A percentile compares a stretch with the other conserved stretches of the same genome.
Conservation (phyloP, 1,140 invertebrate genomes). For the Eumaeus atala region DNA sequence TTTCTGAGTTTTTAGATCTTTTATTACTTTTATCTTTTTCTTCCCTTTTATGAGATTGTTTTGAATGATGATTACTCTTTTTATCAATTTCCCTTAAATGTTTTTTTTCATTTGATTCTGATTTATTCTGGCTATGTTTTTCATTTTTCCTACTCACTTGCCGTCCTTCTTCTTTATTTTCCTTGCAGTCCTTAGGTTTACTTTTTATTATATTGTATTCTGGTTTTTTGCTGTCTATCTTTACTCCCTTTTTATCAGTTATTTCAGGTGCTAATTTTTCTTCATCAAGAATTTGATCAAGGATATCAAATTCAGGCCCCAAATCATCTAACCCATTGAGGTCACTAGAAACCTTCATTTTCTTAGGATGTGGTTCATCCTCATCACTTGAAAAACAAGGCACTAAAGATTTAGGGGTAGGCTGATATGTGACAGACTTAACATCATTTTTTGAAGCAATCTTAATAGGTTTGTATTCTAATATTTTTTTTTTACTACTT, state of each 20-base stretch:
- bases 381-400: constrained; percentile 72
- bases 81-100: constrained; percentile 21
- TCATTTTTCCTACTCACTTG: constrained; percentile 9
- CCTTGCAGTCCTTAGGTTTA: constrained; percentile 12
- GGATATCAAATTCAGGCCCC: constrained; percentile 67
- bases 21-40: constrained; percentile 30
- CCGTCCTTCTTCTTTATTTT: constrained; percentile 7
- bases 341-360: constrained; percentile 56
- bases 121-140: constrained; percentile 10
- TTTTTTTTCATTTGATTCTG: constrained; percentile 13
- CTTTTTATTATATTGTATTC: constrained; percentile 15
- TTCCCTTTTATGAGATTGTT: constrained; percentile 21
- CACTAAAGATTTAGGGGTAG: constrained; percentile 54
- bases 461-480: constrained; percentile 63
- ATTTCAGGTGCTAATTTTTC: constrained; percentile 41
- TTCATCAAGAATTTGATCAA: constrained; percentile 71
- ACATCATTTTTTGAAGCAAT: constrained; percentile 36
- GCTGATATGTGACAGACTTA: constrained; percentile 52
- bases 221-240: constrained; percentile 22
- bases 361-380: constrained; percentile 62
- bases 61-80: constrained; percentile 22
- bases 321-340: constrained; percentile 66
- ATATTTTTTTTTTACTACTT: constrained; percentile 52
- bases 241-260: constrained; percentile 23
- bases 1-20: constrained; percentile 30